Evolutionary conservation across 2,113 vertebrate genomes (phyloP), one percentile per base, ranked within the genome.

Genomic region (Gulo gulo): DNA sequence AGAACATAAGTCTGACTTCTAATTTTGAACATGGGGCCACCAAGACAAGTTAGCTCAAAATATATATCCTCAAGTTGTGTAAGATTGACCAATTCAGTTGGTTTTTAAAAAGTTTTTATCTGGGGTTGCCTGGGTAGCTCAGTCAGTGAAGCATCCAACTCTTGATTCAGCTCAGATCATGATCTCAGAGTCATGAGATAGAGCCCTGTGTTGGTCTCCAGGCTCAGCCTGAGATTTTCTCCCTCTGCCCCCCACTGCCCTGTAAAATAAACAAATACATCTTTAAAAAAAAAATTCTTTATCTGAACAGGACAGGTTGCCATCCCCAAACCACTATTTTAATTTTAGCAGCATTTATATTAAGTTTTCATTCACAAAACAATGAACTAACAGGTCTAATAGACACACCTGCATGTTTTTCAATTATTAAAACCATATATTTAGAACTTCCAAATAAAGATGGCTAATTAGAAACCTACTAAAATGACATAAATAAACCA

Each of bases 381-480:
- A 92, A n/a, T 63, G 80, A 95, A 39, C 24, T 76, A 95, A 74
- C 52, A 83, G 69, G 42, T n/a, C 47, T 71, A 69, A 73, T 26
- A 89, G 57, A 71, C 15, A 57, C 0, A 52, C 52, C 76, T 91
- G 16, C 31, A 85, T 88, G 29, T 71, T 89, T 95, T 86, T 94
- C 23, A 84, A 6, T 92, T 88, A 71, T 50, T 88, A 52, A 95
- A 95, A 81, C 47, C 29, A 39, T 65, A 61, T 85, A 47, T 76
- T 73, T 83, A 87, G 61, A 93, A 69, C 29, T 80, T 78, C 71
- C 73, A 16, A 67, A 55, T 95, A 81, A 96, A 94, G n/a, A 57
- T 80, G 42, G 57, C 13, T 94, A 34, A 65, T 84, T 81, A 47
- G 84, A 91, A 94, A 31, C 83, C 39, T 92, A 55, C 57, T 63